A percentile compares a stretch with the other conserved stretches of the same genome.
phyloP scores from a whole-genome alignment of 2,113 vertebrate species.

The Phylloscopus whistleri region DNA sequence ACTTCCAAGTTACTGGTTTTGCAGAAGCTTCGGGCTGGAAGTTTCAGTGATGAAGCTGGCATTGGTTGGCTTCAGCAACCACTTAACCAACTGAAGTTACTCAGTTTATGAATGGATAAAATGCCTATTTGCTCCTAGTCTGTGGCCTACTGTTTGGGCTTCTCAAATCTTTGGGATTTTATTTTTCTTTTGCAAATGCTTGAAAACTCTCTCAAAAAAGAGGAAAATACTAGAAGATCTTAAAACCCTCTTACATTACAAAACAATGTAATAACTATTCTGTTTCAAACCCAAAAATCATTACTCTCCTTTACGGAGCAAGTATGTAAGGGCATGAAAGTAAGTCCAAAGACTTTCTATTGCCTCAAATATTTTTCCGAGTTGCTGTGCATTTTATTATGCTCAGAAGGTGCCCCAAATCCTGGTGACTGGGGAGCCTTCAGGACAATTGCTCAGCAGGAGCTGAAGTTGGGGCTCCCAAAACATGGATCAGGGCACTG shows the following conservation, averaged over 20 bases:
- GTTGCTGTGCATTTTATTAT: not conserved
- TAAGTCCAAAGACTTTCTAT: not conserved
- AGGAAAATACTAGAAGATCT: not conserved
- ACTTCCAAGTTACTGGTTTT: not conserved
- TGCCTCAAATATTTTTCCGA: not conserved
- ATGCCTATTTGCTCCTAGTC: not conserved
- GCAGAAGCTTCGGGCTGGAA: not conserved
- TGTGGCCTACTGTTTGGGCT: not conserved
- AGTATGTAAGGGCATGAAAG: accelerated
- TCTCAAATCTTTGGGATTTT: not conserved
- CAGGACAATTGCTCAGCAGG: not conserved
- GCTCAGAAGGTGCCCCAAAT: not conserved
- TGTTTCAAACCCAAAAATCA: not conserved
- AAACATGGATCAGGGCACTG: accelerated
- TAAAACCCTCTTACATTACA: not conserved
- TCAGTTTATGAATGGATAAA: not conserved
- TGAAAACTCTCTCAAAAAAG: not conserved
- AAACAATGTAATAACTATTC: not conserved
- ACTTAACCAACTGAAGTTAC: no score
- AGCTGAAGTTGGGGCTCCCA: not conserved
- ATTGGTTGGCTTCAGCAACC: not conserved
- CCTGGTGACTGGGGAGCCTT: not conserved
- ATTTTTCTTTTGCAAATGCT: not conserved
- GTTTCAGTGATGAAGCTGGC: not conserved
- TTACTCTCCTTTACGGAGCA: not conserved